Conservation (phyloP, 2,888 invertebrate genomes). For the Perizoma affinitatum region DNA sequence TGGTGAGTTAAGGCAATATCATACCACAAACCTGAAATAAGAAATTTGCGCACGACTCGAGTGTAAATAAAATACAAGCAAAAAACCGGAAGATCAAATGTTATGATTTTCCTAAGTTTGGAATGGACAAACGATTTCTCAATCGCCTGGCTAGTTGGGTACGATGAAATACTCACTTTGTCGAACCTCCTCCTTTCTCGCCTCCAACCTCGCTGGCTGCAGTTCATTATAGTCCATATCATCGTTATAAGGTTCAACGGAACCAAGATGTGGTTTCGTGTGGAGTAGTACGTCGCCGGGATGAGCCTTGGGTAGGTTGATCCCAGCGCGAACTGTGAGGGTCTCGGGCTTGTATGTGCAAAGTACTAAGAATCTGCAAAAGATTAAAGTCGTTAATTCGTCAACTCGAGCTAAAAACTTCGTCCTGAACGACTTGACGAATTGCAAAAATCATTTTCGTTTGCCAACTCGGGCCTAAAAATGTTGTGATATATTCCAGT, state of each 20-base stretch:
- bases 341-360: conserved; percentile 93
- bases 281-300: conserved; percentile 77
- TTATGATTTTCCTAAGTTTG: too few species aligned
- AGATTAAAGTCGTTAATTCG: not conserved
- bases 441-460: too few species aligned
- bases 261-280: conserved; percentile 67
- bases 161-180: conserved; percentile 57
- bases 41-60: too few species aligned
- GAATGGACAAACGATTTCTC: too few species aligned
- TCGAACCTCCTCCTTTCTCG: conserved; percentile 64
- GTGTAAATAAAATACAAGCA: too few species aligned
- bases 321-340: conserved; percentile 91
- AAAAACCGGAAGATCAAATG: too few species aligned
- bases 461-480: too few species aligned
- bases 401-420: not conserved
- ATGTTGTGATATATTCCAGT: too few species aligned
- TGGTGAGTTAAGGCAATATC: too few species aligned
- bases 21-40: too few species aligned
- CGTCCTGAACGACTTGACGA: too few species aligned
- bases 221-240: conserved; percentile 75
- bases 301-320: conserved; percentile 86
- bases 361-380: conserved; percentile 88
- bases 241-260: conserved; percentile 73
- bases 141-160: too few species aligned
- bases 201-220: conserved; percentile 76